phyloP scores from a whole-genome alignment of 2,797 vertebrate genomes.

The Nasua narica region DNA sequence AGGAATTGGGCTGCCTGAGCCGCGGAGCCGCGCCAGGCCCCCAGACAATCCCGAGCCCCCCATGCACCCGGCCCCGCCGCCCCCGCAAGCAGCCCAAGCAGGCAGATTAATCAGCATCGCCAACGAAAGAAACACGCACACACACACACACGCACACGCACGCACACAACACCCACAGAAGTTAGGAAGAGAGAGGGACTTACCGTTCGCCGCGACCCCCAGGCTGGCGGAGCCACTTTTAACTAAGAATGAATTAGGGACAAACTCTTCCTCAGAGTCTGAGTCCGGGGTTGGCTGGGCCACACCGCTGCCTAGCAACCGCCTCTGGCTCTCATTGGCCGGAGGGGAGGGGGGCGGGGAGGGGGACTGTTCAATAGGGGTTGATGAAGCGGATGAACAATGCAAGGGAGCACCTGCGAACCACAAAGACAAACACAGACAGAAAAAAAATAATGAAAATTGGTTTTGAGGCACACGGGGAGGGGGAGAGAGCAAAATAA shows the following conservation, averaged over 20 bases:
- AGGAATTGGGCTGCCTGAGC: not conserved
- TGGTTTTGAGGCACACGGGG: conserved; percentile 80
- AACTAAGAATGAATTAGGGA: conserved; percentile 97
- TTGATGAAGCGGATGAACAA: conserved; percentile 95
- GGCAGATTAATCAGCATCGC: not conserved
- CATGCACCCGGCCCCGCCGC: conserved; percentile 14
- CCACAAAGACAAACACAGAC: conserved; percentile 92
- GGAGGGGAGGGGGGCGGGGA: conserved; percentile 93
- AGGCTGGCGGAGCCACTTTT: conserved; percentile 95
- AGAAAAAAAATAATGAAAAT: conserved; percentile 82
- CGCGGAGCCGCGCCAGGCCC: not conserved
- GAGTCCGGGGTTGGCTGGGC: conserved; percentile 95
- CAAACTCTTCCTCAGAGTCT: conserved; percentile 98
- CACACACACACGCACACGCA: too few relatives aligned
- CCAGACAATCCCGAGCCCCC: not conserved
- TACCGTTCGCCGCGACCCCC: conserved; percentile 92
- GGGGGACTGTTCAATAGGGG: conserved; percentile 93
- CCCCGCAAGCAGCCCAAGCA: not conserved
- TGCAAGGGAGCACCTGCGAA: conserved; percentile 95
- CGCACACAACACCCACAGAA: not conserved
- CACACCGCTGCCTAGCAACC: conserved; percentile 97
- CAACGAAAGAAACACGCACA: not conserved
- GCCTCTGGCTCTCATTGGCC: conserved; percentile 95
- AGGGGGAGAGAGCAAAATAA: conserved; percentile 72
- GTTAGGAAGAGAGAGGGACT: conserved; percentile 87